Base-by-base conservation (phyloP, 1,140 invertebrate genomes). In the Drosophila kepulauana region DNA sequence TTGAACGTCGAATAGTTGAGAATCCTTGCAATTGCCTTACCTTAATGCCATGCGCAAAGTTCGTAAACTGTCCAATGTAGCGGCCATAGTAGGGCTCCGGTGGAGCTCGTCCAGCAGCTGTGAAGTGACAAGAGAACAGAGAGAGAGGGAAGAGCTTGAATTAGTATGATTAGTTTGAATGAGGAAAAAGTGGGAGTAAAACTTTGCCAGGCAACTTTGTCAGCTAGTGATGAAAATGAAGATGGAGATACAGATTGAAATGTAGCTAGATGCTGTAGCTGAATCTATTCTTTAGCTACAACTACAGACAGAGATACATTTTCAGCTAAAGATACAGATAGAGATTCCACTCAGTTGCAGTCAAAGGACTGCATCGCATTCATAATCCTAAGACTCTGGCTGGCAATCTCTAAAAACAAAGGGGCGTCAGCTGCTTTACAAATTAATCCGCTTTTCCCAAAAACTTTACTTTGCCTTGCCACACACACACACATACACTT, bases 81-180 rank as follows among this genome's bases (percentile, higher is more conserved):
- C 95, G 94, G 7, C 97, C 97, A 82, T 96, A 97, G 91, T 97
- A 96, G 7, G 95, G 95, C 82, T 95, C 94, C 4, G 93, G 93
- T 46, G 94, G 94, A 64, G 93, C 91, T 6, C 88, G 81, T 38
- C 89, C 82, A 16, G 80, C 75, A 61, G 73, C 90, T 92, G 74
- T 1, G 64, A 71, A 43, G 5, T n/a, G 41, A n/a, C 7, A 41
- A 25, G 15, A 25, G 20, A 25, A 25, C 4, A 25, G 41, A 33
- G 43, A 13, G 16, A 6, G 13, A 7, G 11, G 1, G 16, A 28
- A 30, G 33, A 38, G 2, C 6, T 35, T 20, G 15, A 38, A 56
- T 56, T 56, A 56, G n/a, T 56, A 38, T n/a, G 52, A 48, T 48
- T 48, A 16, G 16, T 46, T 46, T 46, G 38, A 41, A 41, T 41